A percentile compares a stretch with the other conserved stretches of the same genome.
Conservation (phyloP, 2,113 vertebrate genomes). For the Saiga tatarica region DNA sequence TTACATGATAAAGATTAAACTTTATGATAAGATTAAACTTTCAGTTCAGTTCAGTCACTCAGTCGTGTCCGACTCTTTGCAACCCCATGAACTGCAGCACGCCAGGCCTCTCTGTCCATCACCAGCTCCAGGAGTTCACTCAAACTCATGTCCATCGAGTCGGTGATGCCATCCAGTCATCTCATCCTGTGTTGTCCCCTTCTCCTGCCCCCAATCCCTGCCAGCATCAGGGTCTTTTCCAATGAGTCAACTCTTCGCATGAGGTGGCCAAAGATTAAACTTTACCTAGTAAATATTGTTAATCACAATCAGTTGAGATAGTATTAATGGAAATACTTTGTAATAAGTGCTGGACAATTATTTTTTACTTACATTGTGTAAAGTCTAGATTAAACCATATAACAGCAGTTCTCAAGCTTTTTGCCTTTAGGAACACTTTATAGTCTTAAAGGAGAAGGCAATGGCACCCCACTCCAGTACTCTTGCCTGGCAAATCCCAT, state of each 20-base stretch:
- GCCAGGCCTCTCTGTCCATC: too few species aligned
- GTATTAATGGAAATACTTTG: not conserved
- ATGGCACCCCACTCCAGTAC: too few species aligned
- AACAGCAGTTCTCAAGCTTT: not conserved
- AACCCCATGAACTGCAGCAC: too few species aligned
- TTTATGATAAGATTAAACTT: not conserved
- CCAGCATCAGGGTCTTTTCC: too few species aligned
- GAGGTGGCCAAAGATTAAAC: not conserved
- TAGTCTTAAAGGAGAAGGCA: not conserved
- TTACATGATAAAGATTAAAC: not conserved
- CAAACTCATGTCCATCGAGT: rapidly evolving
- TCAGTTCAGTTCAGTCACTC: not conserved
- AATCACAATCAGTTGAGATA: not conserved
- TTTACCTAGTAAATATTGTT: not conserved
- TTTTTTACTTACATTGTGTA: not conserved
- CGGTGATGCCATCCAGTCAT: too few species aligned
- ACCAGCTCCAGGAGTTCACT: too few species aligned
- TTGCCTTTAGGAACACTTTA: not conserved
- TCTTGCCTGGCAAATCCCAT: too few species aligned
- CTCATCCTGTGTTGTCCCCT: too few species aligned
- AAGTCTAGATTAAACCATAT: not conserved
- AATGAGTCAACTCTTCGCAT: too few species aligned
- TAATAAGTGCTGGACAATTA: not conserved
- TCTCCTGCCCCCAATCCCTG: too few species aligned
- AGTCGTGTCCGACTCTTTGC: too few species aligned